phyloP scores from a whole-genome alignment of 2,888 invertebrate genomes.

The Stomorhina lunata region DNA sequence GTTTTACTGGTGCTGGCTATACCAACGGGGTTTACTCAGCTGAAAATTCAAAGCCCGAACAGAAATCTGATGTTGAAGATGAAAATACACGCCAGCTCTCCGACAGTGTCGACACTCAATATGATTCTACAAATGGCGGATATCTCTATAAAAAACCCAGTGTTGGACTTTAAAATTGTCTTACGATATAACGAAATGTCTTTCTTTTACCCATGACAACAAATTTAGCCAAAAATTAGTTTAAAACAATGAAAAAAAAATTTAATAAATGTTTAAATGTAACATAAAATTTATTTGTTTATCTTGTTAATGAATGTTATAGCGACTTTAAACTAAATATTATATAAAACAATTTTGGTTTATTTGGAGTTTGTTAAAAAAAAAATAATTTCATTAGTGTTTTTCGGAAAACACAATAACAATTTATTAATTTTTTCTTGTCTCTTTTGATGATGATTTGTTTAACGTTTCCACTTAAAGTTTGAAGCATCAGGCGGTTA shows the following conservation, averaged over 20 bases:
- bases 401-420: background rate
- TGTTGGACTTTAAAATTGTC: constrained; percentile 20
- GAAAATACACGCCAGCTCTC: constrained; percentile 14
- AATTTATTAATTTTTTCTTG: background rate
- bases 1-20: background rate
- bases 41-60: constrained; percentile 15
- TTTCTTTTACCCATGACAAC: background rate
- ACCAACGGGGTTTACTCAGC: background rate
- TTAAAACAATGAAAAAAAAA: background rate
- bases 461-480: too few relatives aligned
- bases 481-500: too few relatives aligned
- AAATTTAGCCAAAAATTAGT: constrained; percentile 12
- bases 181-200: background rate
- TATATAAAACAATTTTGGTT: constrained; percentile 18
- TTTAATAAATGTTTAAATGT: constrained; percentile 7
- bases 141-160: constrained; percentile 53
- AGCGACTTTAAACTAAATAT: constrained; percentile 8
- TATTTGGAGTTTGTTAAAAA: background rate
- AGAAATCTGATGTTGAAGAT: background rate
- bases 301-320: background rate
- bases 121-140: constrained; percentile 48
- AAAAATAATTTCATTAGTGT: background rate
- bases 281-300: background rate
- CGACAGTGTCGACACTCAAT: constrained; percentile 23
- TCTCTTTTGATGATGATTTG: background rate